Percentiles rank a stretch among this genome's conserved stretches.
These are phyloP conservation scores for Poeciliopsis presidionis DNA, from an alignment of 2,797 vertebrate genomes.

Conservation along the genomic window DNA sequence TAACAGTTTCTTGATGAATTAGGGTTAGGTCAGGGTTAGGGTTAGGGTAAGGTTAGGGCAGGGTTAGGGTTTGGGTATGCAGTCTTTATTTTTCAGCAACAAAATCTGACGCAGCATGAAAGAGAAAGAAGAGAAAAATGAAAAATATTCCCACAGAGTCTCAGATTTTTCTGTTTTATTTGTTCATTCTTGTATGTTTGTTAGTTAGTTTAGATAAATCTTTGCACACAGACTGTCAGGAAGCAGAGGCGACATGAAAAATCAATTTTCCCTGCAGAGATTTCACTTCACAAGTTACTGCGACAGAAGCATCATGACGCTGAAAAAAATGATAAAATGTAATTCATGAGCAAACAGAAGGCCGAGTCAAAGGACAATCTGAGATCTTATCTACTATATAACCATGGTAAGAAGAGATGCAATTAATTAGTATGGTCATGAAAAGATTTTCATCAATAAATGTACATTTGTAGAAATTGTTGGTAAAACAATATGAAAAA, in stretches of 20 bases:
- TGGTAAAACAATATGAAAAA: not conserved
- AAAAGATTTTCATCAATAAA: not conserved
- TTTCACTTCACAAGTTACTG: constrained; percentile 32
- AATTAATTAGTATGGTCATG: not conserved
- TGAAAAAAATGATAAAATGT: constrained; percentile 8
- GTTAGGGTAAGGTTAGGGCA: no score
- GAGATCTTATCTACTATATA: not conserved
- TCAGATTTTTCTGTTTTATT: constrained; percentile 11
- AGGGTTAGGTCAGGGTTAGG: no score
- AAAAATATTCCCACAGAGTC: constrained; percentile 17
- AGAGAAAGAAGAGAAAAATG: constrained; percentile 8
- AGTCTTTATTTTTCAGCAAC: constrained; percentile 18
- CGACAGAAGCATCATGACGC: not conserved
- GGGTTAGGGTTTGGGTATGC: no score
- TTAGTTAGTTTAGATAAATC: constrained; percentile 19
- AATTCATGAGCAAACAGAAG: not conserved
- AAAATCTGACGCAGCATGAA: not conserved
- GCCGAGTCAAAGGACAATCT: not conserved
- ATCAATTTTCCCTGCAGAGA: constrained; percentile 53
- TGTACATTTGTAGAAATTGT: not conserved
- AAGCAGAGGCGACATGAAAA: constrained; percentile 44
- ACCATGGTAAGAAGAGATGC: not conserved
- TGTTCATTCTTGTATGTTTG: constrained; percentile 49
- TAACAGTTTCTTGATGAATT: not conserved
- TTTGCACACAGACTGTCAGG: constrained; percentile 4